These are phyloP conservation scores for Umimayanthus chanpuru DNA, from an alignment of 92 coral and sea anemone genomes.

Conservation along the genomic window DNA sequence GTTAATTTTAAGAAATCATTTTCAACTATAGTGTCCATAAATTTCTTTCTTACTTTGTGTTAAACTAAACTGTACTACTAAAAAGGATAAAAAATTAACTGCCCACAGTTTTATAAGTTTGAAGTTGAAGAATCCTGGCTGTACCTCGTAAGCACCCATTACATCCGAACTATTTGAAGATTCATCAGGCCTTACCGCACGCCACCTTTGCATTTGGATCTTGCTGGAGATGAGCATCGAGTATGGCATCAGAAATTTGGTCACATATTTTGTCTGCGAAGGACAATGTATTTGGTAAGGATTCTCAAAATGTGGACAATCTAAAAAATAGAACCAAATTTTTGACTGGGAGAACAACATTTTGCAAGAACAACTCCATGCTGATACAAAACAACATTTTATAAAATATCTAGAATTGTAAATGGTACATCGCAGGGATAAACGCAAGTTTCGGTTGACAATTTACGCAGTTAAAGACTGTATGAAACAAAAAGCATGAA, in stretches of 20 bases:
- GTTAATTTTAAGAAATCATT: neutral
- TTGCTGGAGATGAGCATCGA: constrained; percentile 76
- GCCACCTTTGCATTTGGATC: constrained; percentile 92
- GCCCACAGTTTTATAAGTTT: neutral
- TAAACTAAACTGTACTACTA: neutral
- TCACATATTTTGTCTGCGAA: constrained; percentile 85
- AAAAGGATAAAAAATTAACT: neutral
- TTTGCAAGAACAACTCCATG: neutral
- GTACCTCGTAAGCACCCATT: neutral
- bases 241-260: constrained; percentile 81
- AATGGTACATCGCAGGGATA: neutral
- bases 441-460: neutral
- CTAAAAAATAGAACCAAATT: neutral
- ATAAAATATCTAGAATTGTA: no score
- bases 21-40: neutral
- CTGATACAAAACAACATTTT: neutral
- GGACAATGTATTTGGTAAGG: neutral
- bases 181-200: constrained; percentile 59
- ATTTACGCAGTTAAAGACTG: neutral
- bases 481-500: neutral
- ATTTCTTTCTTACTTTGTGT: neutral
- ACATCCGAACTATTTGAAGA: neutral
- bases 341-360: neutral
- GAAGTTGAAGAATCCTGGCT: neutral
- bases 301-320: neutral